These are phyloP conservation scores for Phylloscopus trochiloides DNA, from an alignment of 2,113 vertebrate species.

Conservation along the genomic window DNA sequence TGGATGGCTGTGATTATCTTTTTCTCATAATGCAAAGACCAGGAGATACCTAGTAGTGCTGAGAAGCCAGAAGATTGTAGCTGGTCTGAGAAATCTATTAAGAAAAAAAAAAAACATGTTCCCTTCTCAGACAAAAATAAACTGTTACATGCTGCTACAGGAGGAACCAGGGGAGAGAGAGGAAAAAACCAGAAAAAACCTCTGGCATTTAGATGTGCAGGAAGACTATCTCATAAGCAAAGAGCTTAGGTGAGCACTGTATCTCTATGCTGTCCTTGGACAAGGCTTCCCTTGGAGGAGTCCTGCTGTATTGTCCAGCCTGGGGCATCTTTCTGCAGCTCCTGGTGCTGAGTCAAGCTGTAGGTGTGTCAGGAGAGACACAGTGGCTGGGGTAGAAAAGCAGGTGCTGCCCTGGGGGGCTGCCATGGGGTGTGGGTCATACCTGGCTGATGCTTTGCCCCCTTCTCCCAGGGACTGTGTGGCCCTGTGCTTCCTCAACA, in stretches of 20 bases:
- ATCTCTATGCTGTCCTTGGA: neutral
- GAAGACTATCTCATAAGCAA: neutral
- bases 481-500: conserved; percentile 91
- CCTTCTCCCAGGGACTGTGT: conserved; percentile 84
- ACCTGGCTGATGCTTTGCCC: neutral
- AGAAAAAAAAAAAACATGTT: neutral
- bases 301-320: neutral
- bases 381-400: neutral
- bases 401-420: neutral
- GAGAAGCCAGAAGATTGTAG: neutral
- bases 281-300: neutral
- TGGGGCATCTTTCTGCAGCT: neutral
- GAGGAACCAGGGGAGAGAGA: neutral
- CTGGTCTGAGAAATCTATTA: neutral
- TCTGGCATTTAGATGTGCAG: neutral
- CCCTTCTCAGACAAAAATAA: neutral
- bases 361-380: neutral
- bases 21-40: neutral
- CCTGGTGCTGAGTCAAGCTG: neutral
- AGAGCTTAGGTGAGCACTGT: neutral
- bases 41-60: neutral
- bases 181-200: accelerated
- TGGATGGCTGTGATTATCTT: conserved; percentile 4
- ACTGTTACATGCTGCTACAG: neutral
- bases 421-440: neutral